Evolutionary conservation across 2,888 invertebrate species (phyloP).

Genomic region (Drosophila kanekoi): DNA sequence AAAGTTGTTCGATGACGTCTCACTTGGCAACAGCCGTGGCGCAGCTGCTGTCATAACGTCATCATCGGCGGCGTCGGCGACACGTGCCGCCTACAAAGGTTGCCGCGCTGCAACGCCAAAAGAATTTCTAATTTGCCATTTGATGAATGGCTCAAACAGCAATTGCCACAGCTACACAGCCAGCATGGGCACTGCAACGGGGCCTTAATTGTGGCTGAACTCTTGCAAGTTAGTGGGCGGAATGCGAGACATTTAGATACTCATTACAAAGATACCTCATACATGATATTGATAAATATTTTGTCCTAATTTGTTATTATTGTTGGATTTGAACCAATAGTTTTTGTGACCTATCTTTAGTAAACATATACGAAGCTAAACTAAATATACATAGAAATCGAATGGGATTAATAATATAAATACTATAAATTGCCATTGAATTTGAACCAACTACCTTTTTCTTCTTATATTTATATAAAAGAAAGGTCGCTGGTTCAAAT

Average conservation of each 20-base stretch:
- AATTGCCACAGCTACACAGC: conserved; percentile 1
- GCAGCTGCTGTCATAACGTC: conserved; percentile 52
- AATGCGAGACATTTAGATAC: background rate
- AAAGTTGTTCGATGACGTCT: conserved; percentile 57
- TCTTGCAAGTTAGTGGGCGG: conserved; percentile 27
- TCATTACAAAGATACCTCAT: background rate
- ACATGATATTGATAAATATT: too few relatives aligned
- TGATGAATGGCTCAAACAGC: conserved; percentile 36
- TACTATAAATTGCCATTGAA: too few relatives aligned
- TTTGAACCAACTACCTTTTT: too few relatives aligned
- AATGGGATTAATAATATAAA: too few relatives aligned
- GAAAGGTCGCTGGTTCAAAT: too few relatives aligned
- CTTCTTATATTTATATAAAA: too few relatives aligned
- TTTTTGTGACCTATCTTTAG: too few relatives aligned
- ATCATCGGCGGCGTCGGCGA: conserved; percentile 31
- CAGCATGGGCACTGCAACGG: conserved; percentile 2
- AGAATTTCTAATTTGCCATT: conserved; percentile 73
- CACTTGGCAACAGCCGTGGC: conserved; percentile 60
- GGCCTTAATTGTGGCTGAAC: conserved; percentile 13
- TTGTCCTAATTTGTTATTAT: too few relatives aligned
- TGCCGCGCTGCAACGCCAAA: conserved; percentile 69
- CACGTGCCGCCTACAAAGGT: conserved; percentile 73
- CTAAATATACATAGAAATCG: too few relatives aligned
- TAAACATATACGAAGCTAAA: too few relatives aligned
- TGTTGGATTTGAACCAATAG: too few relatives aligned